A percentile compares a stretch with the other conserved stretches of the same genome.
phyloP scores from a whole-genome alignment of 2,113 vertebrate species.

The Zosterops borbonicus region DNA sequence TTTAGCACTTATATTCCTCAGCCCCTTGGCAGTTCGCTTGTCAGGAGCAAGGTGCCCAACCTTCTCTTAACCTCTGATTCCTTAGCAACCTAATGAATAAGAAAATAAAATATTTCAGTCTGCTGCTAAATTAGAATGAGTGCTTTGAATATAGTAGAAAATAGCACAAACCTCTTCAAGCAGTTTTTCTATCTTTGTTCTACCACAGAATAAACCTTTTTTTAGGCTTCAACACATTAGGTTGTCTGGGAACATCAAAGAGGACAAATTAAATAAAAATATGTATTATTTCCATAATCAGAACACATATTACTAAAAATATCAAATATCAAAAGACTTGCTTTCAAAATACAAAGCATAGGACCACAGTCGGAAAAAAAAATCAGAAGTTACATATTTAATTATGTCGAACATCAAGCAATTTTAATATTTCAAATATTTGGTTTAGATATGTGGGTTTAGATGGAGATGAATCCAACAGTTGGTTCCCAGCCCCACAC shows the following conservation, averaged over 20 bases:
- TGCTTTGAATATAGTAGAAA: not conserved
- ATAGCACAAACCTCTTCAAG: not conserved
- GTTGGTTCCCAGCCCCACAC: not conserved
- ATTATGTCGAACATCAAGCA: not conserved
- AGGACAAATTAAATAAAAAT: not conserved
- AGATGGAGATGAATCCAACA: not conserved
- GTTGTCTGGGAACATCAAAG: not conserved
- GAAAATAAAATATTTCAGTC: not conserved
- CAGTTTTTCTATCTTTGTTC: not conserved
- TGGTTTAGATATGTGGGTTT: not conserved
- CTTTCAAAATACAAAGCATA: not conserved
- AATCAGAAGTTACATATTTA: not conserved
- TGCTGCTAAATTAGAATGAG: not conserved
- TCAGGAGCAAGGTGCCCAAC: not conserved
- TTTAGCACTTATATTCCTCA: not conserved
- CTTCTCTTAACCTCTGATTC: not conserved
- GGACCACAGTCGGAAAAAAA: not conserved
- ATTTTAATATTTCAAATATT: not conserved
- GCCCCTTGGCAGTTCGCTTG: not conserved
- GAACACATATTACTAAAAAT: not conserved
- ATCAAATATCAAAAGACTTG: not conserved
- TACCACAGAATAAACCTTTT: not conserved
- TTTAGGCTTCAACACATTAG: not conserved
- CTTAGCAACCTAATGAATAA: not conserved
- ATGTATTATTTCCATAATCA: not conserved